phyloP scores from a whole-genome alignment of 2,113 vertebrate species.

The Macheiramphus alcinus region DNA sequence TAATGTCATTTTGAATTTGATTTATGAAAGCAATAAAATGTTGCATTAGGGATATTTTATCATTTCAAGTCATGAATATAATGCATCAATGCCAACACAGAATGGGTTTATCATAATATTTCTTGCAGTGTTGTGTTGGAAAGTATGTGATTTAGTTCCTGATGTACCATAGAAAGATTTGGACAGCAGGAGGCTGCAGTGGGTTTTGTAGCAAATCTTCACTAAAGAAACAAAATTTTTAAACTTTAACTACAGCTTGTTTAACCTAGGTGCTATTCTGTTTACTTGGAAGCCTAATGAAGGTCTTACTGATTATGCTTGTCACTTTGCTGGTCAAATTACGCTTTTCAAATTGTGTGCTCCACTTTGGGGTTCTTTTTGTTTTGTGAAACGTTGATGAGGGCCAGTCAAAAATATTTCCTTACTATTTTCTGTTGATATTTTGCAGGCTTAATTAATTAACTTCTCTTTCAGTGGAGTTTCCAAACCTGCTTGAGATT shows the following conservation, averaged over 20 bases:
- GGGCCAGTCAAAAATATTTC: not conserved
- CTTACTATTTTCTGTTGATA: not conserved
- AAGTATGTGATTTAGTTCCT: not conserved
- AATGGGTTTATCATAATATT: not conserved
- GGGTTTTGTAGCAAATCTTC: not conserved
- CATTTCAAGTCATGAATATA: not conserved
- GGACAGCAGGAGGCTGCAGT: not conserved
- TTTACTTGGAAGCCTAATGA: not conserved
- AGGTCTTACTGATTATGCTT: not conserved
- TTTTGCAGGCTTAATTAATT: not conserved
- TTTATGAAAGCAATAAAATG: constrained; percentile 34
- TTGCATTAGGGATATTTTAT: not conserved
- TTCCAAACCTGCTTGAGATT: not conserved
- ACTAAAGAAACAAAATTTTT: not conserved
- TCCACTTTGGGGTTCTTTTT: not conserved
- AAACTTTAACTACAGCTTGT: not conserved
- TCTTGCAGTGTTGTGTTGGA: not conserved
- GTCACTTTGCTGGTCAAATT: not conserved
- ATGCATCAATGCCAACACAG: not conserved
- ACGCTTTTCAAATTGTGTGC: not conserved
- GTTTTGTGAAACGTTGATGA: not conserved
- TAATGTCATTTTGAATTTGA: not conserved
- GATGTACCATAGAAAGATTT: not conserved
- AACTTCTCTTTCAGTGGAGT: not conserved
- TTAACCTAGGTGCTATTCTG: not conserved